These are phyloP conservation scores for Gambusia affinis DNA, from an alignment of 2,113 vertebrate genomes.

Conservation along the genomic window DNA sequence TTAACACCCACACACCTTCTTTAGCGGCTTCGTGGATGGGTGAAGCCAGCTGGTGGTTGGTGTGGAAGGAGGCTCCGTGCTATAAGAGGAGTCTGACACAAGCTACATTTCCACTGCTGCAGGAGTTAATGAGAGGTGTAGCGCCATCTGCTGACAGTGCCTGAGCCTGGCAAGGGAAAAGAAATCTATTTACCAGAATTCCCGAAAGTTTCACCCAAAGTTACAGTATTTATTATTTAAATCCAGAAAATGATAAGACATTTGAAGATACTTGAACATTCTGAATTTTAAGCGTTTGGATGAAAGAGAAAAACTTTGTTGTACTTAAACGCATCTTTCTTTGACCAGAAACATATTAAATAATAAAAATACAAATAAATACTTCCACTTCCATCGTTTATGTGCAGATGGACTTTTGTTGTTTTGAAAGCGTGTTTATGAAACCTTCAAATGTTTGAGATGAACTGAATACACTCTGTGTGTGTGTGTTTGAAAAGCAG, in stretches of 20 bases:
- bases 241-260: too few species aligned
- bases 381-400: too few species aligned
- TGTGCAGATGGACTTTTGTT: too few species aligned
- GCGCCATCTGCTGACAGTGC: slow-evolving; percentile 83
- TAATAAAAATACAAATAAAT: too few species aligned
- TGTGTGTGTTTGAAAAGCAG: too few species aligned
- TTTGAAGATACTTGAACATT: background rate
- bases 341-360: too few species aligned
- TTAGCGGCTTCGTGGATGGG: slow-evolving; percentile 87
- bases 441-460: too few species aligned
- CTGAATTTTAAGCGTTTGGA: background rate
- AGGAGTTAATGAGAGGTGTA: slow-evolving; percentile 89
- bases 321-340: too few species aligned
- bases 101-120: slow-evolving; percentile 85
- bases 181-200: background rate
- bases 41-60: slow-evolving; percentile 75
- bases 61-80: slow-evolving; percentile 75
- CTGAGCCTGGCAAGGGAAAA: slow-evolving; percentile 76
- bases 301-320: background rate
- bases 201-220: background rate
- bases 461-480: too few species aligned
- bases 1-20: slow-evolving; percentile 72
- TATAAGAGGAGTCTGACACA: slow-evolving; percentile 86
- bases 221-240: background rate
- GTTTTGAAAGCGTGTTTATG: too few species aligned